These are phyloP conservation scores for Actenoides hombroni DNA, from an alignment of 2,113 vertebrate genomes.

Conservation along the genomic window DNA sequence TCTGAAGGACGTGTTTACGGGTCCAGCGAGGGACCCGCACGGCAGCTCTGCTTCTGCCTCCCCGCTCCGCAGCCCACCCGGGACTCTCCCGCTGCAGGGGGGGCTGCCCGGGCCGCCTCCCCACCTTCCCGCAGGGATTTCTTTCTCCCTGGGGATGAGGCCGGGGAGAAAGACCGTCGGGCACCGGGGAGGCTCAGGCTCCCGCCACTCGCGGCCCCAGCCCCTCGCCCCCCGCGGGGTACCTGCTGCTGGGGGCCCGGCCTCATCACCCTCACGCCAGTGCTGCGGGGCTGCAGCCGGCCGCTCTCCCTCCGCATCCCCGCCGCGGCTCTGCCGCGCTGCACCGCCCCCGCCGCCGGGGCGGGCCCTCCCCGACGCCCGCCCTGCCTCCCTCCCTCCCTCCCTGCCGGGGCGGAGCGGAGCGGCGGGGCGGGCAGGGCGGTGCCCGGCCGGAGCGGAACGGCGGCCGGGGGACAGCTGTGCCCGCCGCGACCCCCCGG, in stretches of 20 bases:
- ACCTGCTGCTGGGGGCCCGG: not conserved
- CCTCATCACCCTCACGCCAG: not conserved
- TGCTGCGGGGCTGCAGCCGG: not conserved
- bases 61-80: not conserved
- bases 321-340: not conserved
- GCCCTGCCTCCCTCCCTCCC: not conserved
- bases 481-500: fast-evolving
- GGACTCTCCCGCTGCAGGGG: not conserved
- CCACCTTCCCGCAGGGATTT: not conserved
- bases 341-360: not conserved
- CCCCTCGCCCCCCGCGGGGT: not conserved
- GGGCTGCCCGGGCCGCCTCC: not conserved
- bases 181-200: not conserved
- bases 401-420: not conserved
- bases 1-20: no score
- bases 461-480: no score
- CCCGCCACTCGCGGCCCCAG: not conserved
- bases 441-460: not conserved
- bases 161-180: not conserved
- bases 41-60: not conserved
- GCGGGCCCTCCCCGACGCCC: not conserved
- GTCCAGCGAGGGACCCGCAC: not conserved
- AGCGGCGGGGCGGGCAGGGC: not conserved
- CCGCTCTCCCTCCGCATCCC: not conserved
- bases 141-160: not conserved